A percentile compares a stretch with the other conserved stretches of the same genome.
Conservation (phyloP, 2,888 invertebrate species). For the Ditula angustiorana region DNA sequence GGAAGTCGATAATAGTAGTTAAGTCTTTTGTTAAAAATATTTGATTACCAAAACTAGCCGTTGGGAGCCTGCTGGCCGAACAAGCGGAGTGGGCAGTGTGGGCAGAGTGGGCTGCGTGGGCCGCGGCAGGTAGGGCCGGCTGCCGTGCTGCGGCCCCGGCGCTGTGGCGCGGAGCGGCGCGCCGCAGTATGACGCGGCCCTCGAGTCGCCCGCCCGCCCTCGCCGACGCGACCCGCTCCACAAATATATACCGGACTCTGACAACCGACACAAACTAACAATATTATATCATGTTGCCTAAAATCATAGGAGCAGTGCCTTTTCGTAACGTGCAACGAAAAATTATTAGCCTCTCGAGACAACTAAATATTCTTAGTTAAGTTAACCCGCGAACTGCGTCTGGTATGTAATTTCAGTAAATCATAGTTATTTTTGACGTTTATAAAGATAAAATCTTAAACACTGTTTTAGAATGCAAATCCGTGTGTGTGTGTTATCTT, state of each 20-base stretch:
- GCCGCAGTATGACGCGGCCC: slow-evolving; percentile 81
- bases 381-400: slow-evolving; percentile 14
- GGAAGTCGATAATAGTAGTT: too few species aligned
- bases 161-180: slow-evolving; percentile 53
- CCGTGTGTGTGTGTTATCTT: too few species aligned
- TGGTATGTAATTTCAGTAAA: slow-evolving; percentile 25
- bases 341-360: slow-evolving; percentile 19
- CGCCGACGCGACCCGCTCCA: slow-evolving; percentile 44
- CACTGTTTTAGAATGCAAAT: too few species aligned
- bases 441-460: not conserved
- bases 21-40: too few species aligned
- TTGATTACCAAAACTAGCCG: too few species aligned
- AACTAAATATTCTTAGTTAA: slow-evolving; percentile 12
- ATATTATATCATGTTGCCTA: slow-evolving; percentile 46
- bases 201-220: slow-evolving; percentile 69
- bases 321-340: slow-evolving; percentile 26
- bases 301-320: slow-evolving; percentile 30
- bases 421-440: not conserved
- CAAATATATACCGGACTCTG: slow-evolving; percentile 26
- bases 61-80: too few species aligned
- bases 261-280: slow-evolving; percentile 49
- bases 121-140: slow-evolving; percentile 25
- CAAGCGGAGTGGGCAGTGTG: not conserved
- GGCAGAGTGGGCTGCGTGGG: not conserved
- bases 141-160: slow-evolving; percentile 23